Conservation (phyloP, 2,113 vertebrate species). For the Coptodon rendalli region DNA sequence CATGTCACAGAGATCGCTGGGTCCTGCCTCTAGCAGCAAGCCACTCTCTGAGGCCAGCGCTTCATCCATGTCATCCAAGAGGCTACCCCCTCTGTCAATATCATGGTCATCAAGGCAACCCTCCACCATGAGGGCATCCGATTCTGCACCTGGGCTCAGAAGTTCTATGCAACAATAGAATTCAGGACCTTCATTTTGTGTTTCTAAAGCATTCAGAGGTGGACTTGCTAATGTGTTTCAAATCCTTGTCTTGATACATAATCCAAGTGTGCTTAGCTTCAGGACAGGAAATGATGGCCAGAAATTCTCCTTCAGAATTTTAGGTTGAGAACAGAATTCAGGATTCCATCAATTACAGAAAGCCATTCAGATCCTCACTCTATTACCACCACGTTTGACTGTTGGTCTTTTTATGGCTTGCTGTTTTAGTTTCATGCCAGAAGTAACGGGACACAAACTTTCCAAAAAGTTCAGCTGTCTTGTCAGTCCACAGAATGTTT, state of each 20-base stretch:
- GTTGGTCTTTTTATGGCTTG: not conserved
- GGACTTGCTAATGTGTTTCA: not conserved
- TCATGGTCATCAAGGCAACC: conserved; percentile 88
- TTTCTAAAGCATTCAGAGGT: not conserved
- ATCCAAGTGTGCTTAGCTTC: not conserved
- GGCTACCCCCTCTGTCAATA: conserved; percentile 77
- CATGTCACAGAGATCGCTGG: conserved; percentile 78
- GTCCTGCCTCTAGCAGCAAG: conserved; percentile 72
- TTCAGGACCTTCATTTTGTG: not conserved
- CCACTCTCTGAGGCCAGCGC: conserved; percentile 76
- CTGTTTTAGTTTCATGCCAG: not conserved
- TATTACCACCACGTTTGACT: not conserved
- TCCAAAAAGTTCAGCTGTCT: not conserved
- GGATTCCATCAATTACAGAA: not conserved
- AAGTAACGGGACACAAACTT: not conserved
- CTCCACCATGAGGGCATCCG: conserved; percentile 87
- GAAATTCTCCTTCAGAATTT: not conserved
- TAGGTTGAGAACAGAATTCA: not conserved
- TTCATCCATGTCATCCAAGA: conserved; percentile 90
- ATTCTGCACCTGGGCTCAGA: conserved; percentile 88
- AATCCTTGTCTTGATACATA: not conserved
- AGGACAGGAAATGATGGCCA: not conserved
- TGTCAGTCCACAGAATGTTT: not conserved
- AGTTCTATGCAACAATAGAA: conserved; percentile 69
- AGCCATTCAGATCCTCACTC: not conserved